Conservation (phyloP, 1,140 invertebrate species). For the Aphis gossypii region DNA sequence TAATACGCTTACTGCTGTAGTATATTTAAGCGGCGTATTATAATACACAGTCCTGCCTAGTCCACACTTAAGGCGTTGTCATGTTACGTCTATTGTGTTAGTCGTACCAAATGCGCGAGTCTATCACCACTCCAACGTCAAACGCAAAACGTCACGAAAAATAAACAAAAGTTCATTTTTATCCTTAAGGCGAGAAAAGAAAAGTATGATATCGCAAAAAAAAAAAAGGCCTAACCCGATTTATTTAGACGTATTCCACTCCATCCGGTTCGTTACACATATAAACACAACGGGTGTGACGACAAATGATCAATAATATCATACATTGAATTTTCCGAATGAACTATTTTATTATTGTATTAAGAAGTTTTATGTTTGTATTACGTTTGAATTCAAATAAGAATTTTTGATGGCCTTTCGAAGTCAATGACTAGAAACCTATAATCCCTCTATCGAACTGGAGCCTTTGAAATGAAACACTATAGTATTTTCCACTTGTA, state of each 20-base stretch:
- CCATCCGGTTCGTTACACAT: not conserved
- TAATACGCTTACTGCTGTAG: not conserved
- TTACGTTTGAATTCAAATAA: not conserved
- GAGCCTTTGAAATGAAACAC: no score
- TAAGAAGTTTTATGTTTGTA: not conserved
- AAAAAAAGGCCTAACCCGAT: not conserved
- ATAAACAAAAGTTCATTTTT: not conserved
- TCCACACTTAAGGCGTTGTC: not conserved
- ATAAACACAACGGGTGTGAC: not conserved
- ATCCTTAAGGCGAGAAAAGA: not conserved
- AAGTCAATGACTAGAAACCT: not conserved
- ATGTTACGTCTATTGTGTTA: not conserved
- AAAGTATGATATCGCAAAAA: not conserved
- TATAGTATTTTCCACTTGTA: not conserved
- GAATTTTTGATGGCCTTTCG: not conserved
- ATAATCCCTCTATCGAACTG: no score
- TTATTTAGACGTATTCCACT: not conserved
- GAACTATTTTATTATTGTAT: not conserved
- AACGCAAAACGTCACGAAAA: not conserved
- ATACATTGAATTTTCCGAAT: not conserved
- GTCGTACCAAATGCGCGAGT: not conserved
- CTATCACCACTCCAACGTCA: not conserved
- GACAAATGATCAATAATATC: not conserved
- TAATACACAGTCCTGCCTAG: not conserved
- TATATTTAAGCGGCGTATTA: not conserved